Evolutionary conservation across 2,888 invertebrate genomes (phyloP).

Genomic region (Candidula unifasciata): DNA sequence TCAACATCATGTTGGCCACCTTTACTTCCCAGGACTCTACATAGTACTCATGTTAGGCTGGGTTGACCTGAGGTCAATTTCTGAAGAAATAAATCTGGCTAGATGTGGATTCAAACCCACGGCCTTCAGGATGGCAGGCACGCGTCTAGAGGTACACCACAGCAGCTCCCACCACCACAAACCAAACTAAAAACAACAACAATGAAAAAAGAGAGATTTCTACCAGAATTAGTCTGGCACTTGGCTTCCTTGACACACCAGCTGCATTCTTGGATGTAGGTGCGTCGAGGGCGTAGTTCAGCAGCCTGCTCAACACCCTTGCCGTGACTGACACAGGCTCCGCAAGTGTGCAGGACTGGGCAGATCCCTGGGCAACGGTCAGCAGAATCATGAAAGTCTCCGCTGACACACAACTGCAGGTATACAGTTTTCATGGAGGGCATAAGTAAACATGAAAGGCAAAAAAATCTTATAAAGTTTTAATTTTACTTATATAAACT

Average conservation of each 20-base stretch:
- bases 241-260: conserved; percentile 96
- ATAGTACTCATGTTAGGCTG: no score
- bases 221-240: conserved; percentile 91
- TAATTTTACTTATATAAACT: no score
- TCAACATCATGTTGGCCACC: no score
- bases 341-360: conserved; percentile 91
- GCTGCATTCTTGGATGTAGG: conserved; percentile 78
- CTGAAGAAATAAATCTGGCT: no score
- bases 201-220: conserved; percentile 58
- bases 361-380: conserved; percentile 83
- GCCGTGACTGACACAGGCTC: conserved; percentile 87
- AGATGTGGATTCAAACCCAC: no score
- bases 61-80: no score
- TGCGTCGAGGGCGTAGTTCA: conserved; percentile 51
- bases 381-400: conserved; percentile 46
- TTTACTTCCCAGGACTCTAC: no score
- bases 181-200: background rate
- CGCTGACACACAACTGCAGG: conserved; percentile 46
- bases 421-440: background rate
- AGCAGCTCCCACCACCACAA: background rate
- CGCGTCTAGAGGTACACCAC: no score
- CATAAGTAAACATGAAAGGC: background rate
- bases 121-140: no score
- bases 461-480: no score
- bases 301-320: conserved; percentile 61